Evolutionary conservation across 2,113 vertebrate species (phyloP), one percentile per base, ranked within the genome.

Genomic region (Oostethus manadensis): DNA sequence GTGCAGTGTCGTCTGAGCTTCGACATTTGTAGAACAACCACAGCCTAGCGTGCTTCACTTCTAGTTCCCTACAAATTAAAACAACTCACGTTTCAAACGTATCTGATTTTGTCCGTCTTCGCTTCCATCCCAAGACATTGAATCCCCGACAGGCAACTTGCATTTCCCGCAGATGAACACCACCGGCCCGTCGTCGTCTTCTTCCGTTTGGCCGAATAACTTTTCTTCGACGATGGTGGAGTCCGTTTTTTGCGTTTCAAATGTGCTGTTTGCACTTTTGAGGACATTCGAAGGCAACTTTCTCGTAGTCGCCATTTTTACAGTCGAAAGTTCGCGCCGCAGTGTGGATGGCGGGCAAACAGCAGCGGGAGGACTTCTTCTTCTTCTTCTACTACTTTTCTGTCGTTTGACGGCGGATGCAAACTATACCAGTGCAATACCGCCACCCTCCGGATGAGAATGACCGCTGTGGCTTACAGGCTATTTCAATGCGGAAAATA

Each of bases 161-260:
- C 90, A 91, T 17, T 82, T 85, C 2, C 64, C 82, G 45, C 90
- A 91, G 64, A 88, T 67, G 58, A 91, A 91, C 10, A 91, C 82
- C 0, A 80, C 81, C 0, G 85, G 87, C 1, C 62, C 71, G 22
- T 90, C 88, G 1, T 38, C 58, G 6, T 43, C 57, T 6, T 48
- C 43, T 17, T 80, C 60, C 0, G 10, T 15, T 1, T 51, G 62
- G 1, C 46, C 15, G 10, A 59, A 72, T 7, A 71, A 20, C 16
- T 62, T 79, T 15, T 73, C 80, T 16, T 62, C 67, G 16, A 74
- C 44, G 5, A 10, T 6, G 0, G 55, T 54, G 1, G 70, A 70
- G 51, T 71, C 45, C 0, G 45, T 3, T 15, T 22, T 62, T 6
- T 51, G 62, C 7, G 29, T 2, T 5, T 78, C 70, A 51, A 71